Percentiles rank a stretch among this genome's conserved stretches.
Evolutionary conservation across 2,113 vertebrate species (phyloP).

Genomic region (Monarcha castaneiventris): DNA sequence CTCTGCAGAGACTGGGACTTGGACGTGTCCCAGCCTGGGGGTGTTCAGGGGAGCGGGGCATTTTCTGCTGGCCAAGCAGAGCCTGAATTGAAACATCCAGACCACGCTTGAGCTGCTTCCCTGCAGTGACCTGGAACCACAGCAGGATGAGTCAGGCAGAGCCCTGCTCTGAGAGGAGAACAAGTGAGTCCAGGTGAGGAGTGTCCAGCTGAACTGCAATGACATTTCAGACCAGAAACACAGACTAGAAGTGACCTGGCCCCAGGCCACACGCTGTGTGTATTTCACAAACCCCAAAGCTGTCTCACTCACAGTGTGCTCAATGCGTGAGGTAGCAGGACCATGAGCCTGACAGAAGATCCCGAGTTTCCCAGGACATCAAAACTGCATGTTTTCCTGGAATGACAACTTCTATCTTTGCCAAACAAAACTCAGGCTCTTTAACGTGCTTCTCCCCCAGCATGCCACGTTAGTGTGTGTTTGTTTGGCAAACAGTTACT

Average conservation of each 20-base stretch:
- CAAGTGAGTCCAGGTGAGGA: neutral
- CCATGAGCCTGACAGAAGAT: neutral
- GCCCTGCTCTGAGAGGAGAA: neutral
- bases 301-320: neutral
- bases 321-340: neutral
- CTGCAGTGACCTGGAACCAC: neutral
- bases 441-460: neutral
- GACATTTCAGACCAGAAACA: neutral
- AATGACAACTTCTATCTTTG: slow-evolving; percentile 8
- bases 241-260: neutral
- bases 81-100: accelerated
- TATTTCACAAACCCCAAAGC: neutral
- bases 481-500: slow-evolving; percentile 39
- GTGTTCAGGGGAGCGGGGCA: neutral
- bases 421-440: neutral
- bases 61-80: neutral
- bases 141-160: neutral
- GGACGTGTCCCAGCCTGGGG: accelerated
- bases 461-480: neutral
- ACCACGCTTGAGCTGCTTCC: neutral
- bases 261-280: neutral
- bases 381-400: neutral
- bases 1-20: accelerated
- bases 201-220: neutral
- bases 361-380: neutral